phyloP scores from a whole-genome alignment of 1,140 invertebrate genomes.

The Trichogramma pretiosum region DNA sequence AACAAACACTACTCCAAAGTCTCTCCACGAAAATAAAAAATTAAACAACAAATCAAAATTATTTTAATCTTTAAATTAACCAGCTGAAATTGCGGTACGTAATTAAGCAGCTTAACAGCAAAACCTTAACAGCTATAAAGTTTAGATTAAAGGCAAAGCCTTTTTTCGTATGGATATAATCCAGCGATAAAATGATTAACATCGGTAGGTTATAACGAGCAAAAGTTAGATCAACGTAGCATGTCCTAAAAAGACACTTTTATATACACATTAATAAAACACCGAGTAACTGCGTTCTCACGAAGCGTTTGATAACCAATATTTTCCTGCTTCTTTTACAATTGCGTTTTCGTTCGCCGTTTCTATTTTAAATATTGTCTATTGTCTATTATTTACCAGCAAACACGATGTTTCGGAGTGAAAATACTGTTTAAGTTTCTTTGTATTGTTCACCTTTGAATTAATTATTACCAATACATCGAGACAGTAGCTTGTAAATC shows the following conservation, averaged over 20 bases:
- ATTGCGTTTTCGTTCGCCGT: conserved; percentile 7
- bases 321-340: not conserved
- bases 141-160: conserved; percentile 15
- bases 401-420: too few species aligned
- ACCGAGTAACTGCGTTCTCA: too few species aligned
- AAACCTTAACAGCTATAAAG: conserved; percentile 21
- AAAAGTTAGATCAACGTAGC: conserved; percentile 15
- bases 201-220: conserved; percentile 10
- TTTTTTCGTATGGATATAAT: conserved; percentile 15
- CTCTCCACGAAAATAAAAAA: conserved; percentile 30
- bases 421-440: too few species aligned
- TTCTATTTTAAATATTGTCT: too few species aligned
- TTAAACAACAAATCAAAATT: too few species aligned
- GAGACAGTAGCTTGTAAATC: too few species aligned
- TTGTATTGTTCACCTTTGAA: too few species aligned
- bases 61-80: too few species aligned
- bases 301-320: not conserved
- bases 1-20: conserved; percentile 33
- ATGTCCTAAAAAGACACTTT: conserved; percentile 11
- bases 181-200: conserved; percentile 9
- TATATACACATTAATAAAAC: conserved; percentile 6
- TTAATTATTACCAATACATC: too few species aligned
- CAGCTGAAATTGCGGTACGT: conserved; percentile 26
- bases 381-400: too few species aligned
- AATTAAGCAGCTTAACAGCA: conserved; percentile 21